A percentile compares a stretch with the other conserved stretches of the same genome.
These are phyloP conservation scores for Ranitomeya variabilis DNA, from an alignment of 2,113 vertebrate species.

Conservation along the genomic window DNA sequence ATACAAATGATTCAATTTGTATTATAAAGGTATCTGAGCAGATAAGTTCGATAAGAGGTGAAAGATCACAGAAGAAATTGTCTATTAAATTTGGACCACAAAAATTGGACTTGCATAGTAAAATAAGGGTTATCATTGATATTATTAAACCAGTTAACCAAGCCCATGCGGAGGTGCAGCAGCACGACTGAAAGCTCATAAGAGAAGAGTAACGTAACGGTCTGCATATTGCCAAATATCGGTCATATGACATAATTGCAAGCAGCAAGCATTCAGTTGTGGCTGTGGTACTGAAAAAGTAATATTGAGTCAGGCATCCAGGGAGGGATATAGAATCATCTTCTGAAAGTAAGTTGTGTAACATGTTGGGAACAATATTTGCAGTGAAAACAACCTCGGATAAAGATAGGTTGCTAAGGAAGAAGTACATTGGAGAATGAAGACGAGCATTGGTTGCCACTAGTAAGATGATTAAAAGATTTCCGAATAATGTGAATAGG, in stretches of 20 bases:
- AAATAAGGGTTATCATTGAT: slow-evolving; percentile 31
- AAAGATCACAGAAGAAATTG: slow-evolving; percentile 53
- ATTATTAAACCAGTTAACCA: slow-evolving; percentile 56
- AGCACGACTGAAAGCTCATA: slow-evolving; percentile 52
- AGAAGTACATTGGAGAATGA: slow-evolving; percentile 51
- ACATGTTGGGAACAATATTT: slow-evolving; percentile 47
- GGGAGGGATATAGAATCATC: slow-evolving; percentile 31
- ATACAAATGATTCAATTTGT: slow-evolving; percentile 50
- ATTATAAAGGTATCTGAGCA: slow-evolving; percentile 38
- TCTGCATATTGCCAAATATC: slow-evolving; percentile 59
- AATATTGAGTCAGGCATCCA: slow-evolving; percentile 29
- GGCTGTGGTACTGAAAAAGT: slow-evolving; percentile 46
- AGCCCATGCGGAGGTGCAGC: slow-evolving; percentile 9
- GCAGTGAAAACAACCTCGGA: slow-evolving; percentile 50
- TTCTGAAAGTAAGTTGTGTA: slow-evolving; percentile 31
- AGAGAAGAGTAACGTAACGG: slow-evolving; percentile 55
- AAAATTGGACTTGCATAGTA: slow-evolving; percentile 27
- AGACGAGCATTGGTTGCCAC: slow-evolving; percentile 20
- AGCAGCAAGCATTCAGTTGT: slow-evolving; percentile 58
- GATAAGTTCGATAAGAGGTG: slow-evolving; percentile 44
- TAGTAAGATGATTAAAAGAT: slow-evolving; percentile 41
- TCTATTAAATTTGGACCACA: slow-evolving; percentile 50
- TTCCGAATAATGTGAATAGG: slow-evolving; percentile 37
- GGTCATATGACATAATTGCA: slow-evolving; percentile 61
- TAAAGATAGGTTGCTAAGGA: slow-evolving; percentile 46